Percentiles rank a stretch among this genome's conserved stretches.
These are phyloP conservation scores for Chloroceryle aenea DNA, from an alignment of 2,113 vertebrate species.

Conservation along the genomic window DNA sequence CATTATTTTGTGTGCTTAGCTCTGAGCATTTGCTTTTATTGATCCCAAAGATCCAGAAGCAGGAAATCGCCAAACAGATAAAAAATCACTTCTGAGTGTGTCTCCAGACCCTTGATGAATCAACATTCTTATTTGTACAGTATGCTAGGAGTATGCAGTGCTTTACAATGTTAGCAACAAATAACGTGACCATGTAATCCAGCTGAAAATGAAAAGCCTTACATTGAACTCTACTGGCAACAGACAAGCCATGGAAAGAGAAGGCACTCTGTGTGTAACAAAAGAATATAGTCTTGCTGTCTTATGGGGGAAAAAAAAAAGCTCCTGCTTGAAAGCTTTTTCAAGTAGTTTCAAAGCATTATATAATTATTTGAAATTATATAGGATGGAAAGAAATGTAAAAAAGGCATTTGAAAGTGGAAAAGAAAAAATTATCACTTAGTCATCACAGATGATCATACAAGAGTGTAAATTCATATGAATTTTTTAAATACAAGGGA, in stretches of 20 bases:
- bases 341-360: not conserved
- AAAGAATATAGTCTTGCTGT: not conserved
- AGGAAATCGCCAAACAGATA: slow-evolving; percentile 23
- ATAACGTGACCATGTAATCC: not conserved
- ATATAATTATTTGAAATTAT: not conserved
- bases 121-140: not conserved
- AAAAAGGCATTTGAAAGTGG: not conserved
- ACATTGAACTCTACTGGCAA: not conserved
- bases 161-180: not conserved
- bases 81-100: slow-evolving; percentile 4
- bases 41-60: not conserved
- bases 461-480: not conserved
- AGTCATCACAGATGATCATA: not conserved
- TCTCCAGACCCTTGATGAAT: slow-evolving; percentile 25
- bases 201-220: not conserved
- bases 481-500: not conserved
- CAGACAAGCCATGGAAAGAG: not conserved
- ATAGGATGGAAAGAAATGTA: not conserved
- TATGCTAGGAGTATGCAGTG: not conserved
- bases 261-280: accelerated
- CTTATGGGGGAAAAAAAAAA: not conserved
- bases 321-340: not conserved
- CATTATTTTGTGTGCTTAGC: not conserved
- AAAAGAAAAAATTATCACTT: not conserved
- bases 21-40: slow-evolving; percentile 57